Conservation (phyloP, 1,140 invertebrate species). For the Leptoteleia sp. region DNA sequence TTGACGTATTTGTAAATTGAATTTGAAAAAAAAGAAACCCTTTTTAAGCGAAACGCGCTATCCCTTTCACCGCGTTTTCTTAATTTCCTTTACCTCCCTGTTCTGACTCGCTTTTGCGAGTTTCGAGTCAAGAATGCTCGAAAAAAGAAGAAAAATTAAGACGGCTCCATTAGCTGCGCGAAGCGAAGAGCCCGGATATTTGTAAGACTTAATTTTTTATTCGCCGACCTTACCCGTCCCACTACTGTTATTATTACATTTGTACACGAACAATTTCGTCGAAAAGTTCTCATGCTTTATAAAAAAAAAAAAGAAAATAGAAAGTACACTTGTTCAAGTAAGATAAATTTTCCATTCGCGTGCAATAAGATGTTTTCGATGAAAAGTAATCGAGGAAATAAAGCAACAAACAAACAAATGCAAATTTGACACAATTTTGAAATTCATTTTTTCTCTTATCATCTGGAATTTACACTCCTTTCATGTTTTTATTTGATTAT, state of each 20-base stretch:
- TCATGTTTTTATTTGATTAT: too few relatives aligned
- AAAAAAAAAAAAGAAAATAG: too few relatives aligned
- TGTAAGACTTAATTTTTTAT: slow-evolving; percentile 60
- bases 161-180: slow-evolving; percentile 51
- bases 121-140: slow-evolving; percentile 44
- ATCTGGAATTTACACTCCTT: too few relatives aligned
- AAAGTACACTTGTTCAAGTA: not conserved
- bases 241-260: slow-evolving; percentile 54
- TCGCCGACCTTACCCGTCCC: slow-evolving; percentile 18
- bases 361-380: slow-evolving; percentile 28
- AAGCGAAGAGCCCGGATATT: slow-evolving; percentile 44
- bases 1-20: slow-evolving; percentile 37
- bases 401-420: not conserved
- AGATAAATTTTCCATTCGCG: slow-evolving; percentile 20
- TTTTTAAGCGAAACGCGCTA: slow-evolving; percentile 34
- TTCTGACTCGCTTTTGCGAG: slow-evolving; percentile 16
- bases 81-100: slow-evolving; percentile 41
- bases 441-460: too few relatives aligned
- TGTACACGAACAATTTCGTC: slow-evolving; percentile 48
- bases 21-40: slow-evolving; percentile 17
- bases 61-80: slow-evolving; percentile 26
- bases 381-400: too few relatives aligned
- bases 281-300: slow-evolving; percentile 23
- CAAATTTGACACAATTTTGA: too few relatives aligned
- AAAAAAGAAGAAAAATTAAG: slow-evolving; percentile 54